These are phyloP conservation scores for Agrochola litura DNA, from an alignment of 2,888 invertebrate species.

Conservation along the genomic window DNA sequence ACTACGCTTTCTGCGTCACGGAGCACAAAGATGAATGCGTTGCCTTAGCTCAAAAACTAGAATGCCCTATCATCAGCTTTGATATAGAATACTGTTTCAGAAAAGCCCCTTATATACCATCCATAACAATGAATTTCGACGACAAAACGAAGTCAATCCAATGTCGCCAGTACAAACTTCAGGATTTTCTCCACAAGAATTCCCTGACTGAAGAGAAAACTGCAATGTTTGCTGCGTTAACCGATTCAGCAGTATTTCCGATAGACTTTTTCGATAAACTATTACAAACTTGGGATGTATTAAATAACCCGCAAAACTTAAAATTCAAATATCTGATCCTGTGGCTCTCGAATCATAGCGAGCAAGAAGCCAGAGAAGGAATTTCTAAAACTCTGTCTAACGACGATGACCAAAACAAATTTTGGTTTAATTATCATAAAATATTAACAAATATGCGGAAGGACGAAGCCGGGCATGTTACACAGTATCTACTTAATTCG, in stretches of 20 bases:
- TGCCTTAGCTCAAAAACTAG: slow-evolving; percentile 69
- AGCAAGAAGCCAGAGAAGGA: not conserved
- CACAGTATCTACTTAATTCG: slow-evolving; percentile 34
- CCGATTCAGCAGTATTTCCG: slow-evolving; percentile 65
- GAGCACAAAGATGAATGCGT: slow-evolving; percentile 72
- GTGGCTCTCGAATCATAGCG: slow-evolving; percentile 40
- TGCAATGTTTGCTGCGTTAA: slow-evolving; percentile 69
- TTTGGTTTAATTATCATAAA: slow-evolving; percentile 21
- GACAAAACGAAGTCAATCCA: slow-evolving; percentile 29
- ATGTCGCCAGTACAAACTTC: slow-evolving; percentile 63
- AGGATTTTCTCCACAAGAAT: slow-evolving; percentile 63
- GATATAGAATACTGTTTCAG: slow-evolving; percentile 73
- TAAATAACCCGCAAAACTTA: accelerated
- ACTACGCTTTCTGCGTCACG: slow-evolving; percentile 67
- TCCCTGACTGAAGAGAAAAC: slow-evolving; percentile 63
- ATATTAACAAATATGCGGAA: slow-evolving; percentile 36
- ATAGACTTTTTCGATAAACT: slow-evolving; percentile 62
- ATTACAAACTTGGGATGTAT: slow-evolving; percentile 43
- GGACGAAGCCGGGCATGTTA: not conserved
- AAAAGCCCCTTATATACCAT: slow-evolving; percentile 69
- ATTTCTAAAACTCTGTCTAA: slow-evolving; percentile 24
- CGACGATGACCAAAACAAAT: slow-evolving; percentile 25
- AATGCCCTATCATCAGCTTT: slow-evolving; percentile 72
- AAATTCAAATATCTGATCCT: slow-evolving; percentile 10
- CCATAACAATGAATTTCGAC: slow-evolving; percentile 50